Percentiles rank a stretch among this genome's conserved stretches.
These are phyloP conservation scores for Coelogynopora nodosa DNA, from an alignment of 2,888 invertebrate genomes.

Conservation along the genomic window DNA sequence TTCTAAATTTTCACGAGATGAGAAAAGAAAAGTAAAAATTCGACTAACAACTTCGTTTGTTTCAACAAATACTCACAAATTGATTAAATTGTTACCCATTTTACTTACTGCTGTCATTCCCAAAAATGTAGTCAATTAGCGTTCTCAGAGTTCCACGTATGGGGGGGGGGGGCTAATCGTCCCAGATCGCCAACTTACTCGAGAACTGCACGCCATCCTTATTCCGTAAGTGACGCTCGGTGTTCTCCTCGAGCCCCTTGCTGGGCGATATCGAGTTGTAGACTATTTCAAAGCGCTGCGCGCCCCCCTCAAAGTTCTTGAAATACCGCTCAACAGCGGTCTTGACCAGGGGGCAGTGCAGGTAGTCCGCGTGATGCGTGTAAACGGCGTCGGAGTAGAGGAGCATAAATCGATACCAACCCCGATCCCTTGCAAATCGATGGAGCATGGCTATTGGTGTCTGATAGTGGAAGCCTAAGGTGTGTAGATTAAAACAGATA, in stretches of 20 bases:
- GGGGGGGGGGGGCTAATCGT: no score
- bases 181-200: no score
- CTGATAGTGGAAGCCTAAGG: constrained; percentile 20
- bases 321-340: neutral
- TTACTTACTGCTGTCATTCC: no score
- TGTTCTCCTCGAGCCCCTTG: neutral
- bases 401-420: neutral
- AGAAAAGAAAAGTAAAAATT: no score
- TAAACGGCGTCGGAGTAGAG: neutral
- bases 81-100: no score
- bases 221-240: neutral
- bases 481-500: no score
- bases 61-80: no score
- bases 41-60: no score
- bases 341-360: neutral
- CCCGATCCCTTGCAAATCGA: neutral
- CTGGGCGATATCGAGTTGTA: neutral
- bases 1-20: no score
- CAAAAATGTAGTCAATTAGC: no score
- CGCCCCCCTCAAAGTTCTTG: neutral
- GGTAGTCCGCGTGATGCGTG: constrained; percentile 14
- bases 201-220: neutral
- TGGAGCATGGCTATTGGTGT: neutral
- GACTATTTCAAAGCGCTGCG: neutral
- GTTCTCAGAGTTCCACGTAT: no score